Evolutionary conservation across 92 coral and sea anemone species (phyloP), one percentile per base, ranked within the genome.

Genomic region (Actinostola sp.): DNA sequence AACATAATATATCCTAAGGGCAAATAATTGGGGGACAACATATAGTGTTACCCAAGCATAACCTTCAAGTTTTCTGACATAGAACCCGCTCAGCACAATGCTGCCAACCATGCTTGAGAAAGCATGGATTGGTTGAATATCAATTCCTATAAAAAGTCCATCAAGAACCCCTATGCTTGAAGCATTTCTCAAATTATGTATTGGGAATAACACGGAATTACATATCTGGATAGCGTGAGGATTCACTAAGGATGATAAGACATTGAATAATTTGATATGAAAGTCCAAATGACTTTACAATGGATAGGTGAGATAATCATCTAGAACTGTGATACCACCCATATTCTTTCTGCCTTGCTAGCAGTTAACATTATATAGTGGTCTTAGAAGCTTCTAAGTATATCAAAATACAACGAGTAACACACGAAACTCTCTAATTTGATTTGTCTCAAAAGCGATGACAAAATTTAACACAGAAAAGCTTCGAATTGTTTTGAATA

Each of bases 281-380:
- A 68, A 33, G 46, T 51, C 74, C 74, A 42, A 68, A 68, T 50
- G 74, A 51, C 46, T 68, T 52, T 19, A 68, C 74, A 68, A 35
- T 68, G 27, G 74, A 17, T 27, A 71, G 56, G 14, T 63, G 17
- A 84, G 81, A 79, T 79, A 79, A 72, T 56, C 46, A 80, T 86
- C 90, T 80, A 12, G 38, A 39, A 59, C 68, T 72, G 71, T 66
- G 79, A 72, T 85, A 79, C 78, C 81, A 75, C 81, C 81, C 81
- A 75, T 36, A 61, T 63, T 75, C 46, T 71, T 41, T 71, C 43
- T 29, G 23, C 57, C 31, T 66, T 45, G 54, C 58, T 66, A 23
- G 54, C 33, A 39, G 60, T 9, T 53, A 9, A 31, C 29, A 11
- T 53, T 53, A 9, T 53, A 45, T 32, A 46, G 72, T 24, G 72